A percentile compares a stretch with the other conserved stretches of the same genome.
phyloP scores from a whole-genome alignment of 2,888 invertebrate species.

The Chaitophorus viminalis region DNA sequence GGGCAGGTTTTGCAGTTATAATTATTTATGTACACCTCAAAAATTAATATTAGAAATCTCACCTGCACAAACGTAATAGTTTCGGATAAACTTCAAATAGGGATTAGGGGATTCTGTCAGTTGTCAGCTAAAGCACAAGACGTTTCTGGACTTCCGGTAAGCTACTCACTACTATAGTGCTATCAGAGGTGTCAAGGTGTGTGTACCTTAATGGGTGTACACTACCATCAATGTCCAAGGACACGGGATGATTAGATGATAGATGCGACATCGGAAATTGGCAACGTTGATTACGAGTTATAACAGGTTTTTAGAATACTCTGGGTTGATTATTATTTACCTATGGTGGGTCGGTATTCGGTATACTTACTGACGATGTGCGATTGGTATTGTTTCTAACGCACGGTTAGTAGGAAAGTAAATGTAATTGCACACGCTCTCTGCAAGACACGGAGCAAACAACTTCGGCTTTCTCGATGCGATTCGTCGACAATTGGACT shows the following conservation, averaged over 20 bases:
- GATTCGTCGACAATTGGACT: neutral
- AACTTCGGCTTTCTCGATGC: neutral
- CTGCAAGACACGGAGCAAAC: neutral
- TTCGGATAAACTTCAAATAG: too few relatives aligned
- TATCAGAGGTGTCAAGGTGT: too few relatives aligned
- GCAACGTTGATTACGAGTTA: too few relatives aligned
- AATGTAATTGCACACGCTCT: too few relatives aligned
- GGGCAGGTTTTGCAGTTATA: neutral
- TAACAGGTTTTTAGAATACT: too few relatives aligned
- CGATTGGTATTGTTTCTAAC: neutral
- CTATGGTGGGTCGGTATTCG: neutral
- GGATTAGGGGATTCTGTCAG: neutral
- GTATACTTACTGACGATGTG: neutral
- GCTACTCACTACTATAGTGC: neutral
- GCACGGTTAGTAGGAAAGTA: too few relatives aligned
- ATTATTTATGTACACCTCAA: neutral
- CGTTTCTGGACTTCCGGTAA: neutral
- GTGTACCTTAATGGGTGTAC: too few relatives aligned
- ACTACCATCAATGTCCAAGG: too few relatives aligned
- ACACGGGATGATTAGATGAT: too few relatives aligned
- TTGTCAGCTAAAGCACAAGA: too few relatives aligned
- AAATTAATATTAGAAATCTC: slow-evolving; percentile 16
- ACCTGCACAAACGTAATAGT: neutral
- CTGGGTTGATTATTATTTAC: too few relatives aligned
- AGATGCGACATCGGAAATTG: too few relatives aligned